Base-by-base conservation (phyloP, 2,888 invertebrate species). In the Endotricha flammealis region DNA sequence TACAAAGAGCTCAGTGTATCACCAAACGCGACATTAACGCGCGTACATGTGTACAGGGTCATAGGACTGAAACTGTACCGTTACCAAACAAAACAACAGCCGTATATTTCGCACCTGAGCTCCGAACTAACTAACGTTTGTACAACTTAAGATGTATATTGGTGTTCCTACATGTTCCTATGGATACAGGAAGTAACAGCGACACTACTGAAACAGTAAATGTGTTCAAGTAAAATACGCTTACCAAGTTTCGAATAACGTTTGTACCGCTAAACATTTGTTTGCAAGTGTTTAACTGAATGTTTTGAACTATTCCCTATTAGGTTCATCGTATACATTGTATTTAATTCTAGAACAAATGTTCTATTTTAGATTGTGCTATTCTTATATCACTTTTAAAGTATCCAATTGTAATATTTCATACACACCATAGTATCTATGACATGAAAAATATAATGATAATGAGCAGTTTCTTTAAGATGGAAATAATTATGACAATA, bases 231-330 rank as follows among this genome's bases (percentile, higher is more conserved):
- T 22, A 38, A 35, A 8, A 37, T 3, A 29, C n/a, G 42, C 41
- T 44, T 12, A 16, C 32, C 13, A 24, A 23, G 2, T 23, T 48
- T 52, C 47, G 45, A 50, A 20, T 41, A 5, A 37, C 28, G 12
- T 6, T 16, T 16, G 20, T 6, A 20, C 20, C n/a, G n/a, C n/a
- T 20, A 6, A 6, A 20, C 7, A 20, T 20, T 6, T 8, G 20
- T 20, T 20, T 20, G 8, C 20, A 8, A 6, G 3, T 20, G 20
- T 6, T n/a, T 8, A 20, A 20, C n/a, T 6, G 20, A 20, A 20
- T n/a, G 20, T 2, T 20, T 20, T 20, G 2, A 4, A 20, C 20
- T 8, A 20, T 20, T 20, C n/a, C 20, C 20, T 20, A 7, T 4
- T 16, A 16, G 16, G 6, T 16, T n/a, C n/a, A n/a, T n/a, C n/a